Evolutionary conservation across 2,888 invertebrate genomes (phyloP).

Genomic region (Caenorhabditis afra): DNA sequence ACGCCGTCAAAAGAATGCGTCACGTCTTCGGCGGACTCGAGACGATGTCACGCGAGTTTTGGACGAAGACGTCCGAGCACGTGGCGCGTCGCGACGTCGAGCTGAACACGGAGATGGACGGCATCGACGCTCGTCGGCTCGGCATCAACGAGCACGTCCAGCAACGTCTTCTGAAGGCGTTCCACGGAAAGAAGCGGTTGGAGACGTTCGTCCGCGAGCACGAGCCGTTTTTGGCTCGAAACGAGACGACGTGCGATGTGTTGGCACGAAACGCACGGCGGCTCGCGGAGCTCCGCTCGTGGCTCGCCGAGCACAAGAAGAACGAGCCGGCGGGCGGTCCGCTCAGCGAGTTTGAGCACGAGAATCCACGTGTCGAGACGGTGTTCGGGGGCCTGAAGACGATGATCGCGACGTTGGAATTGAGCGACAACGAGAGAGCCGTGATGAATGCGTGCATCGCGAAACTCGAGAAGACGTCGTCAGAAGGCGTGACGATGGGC

Average conservation of each 20-base stretch:
- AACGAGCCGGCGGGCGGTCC: not conserved
- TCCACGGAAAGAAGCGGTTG: too few relatives aligned
- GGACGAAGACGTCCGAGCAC: too few relatives aligned
- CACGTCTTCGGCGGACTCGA: too few relatives aligned
- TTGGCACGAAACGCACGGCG: constrained; percentile 1
- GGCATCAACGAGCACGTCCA: too few relatives aligned
- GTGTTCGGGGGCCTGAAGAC: not conserved
- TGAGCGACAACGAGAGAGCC: constrained; percentile 3
- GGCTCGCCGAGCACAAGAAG: constrained; percentile 3
- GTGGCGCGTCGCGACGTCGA: too few relatives aligned
- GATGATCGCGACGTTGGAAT: constrained; percentile 7
- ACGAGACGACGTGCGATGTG: not conserved
- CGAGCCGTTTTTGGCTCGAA: too few relatives aligned
- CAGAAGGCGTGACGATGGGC: not conserved
- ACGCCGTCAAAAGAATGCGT: too few relatives aligned
- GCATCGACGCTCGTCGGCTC: too few relatives aligned
- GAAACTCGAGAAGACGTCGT: not conserved
- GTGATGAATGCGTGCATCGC: constrained; percentile 8
- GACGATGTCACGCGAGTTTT: too few relatives aligned
- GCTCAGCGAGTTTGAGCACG: constrained; percentile 21
- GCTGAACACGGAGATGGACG: too few relatives aligned
- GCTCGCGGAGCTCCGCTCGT: not conserved
- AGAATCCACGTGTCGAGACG: constrained; percentile 10
- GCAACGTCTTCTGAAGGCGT: too few relatives aligned
- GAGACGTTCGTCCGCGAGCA: too few relatives aligned